These are phyloP conservation scores for Alauda arvensis DNA, from an alignment of 2,797 vertebrate species.

Conservation along the genomic window DNA sequence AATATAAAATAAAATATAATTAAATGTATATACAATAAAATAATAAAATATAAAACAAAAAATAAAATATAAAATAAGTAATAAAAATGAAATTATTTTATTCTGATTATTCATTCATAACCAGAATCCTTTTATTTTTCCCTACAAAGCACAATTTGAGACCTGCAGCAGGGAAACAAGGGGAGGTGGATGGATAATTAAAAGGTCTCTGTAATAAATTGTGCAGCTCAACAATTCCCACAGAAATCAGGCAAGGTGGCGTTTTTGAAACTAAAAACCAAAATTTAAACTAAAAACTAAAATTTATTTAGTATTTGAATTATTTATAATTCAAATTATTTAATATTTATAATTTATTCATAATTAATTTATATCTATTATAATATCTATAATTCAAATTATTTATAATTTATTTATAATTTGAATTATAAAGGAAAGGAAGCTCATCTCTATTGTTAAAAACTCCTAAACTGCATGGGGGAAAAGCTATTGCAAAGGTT, in stretches of 20 bases:
- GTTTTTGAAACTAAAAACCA: not conserved
- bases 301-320: no score
- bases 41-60: not conserved
- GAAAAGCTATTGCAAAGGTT: accelerated
- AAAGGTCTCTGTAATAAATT: accelerated
- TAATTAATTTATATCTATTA: no score
- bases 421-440: not conserved
- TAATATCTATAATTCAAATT: not conserved
- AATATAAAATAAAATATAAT: no score
- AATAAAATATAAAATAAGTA: no score
- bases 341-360: no score
- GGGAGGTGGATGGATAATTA: accelerated
- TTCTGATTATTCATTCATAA: not conserved
- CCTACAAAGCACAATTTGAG: not conserved
- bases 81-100: no score
- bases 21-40: no score
- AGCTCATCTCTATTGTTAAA: accelerated
- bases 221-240: not conserved
- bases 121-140: accelerated
- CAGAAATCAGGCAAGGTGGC: accelerated
- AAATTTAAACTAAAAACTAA: no score
- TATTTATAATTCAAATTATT: not conserved
- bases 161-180: not conserved
- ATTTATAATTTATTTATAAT: no score
- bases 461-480: accelerated